Base-by-base conservation (phyloP, 2,113 vertebrate genomes). In the Corythaeola cristata region DNA sequence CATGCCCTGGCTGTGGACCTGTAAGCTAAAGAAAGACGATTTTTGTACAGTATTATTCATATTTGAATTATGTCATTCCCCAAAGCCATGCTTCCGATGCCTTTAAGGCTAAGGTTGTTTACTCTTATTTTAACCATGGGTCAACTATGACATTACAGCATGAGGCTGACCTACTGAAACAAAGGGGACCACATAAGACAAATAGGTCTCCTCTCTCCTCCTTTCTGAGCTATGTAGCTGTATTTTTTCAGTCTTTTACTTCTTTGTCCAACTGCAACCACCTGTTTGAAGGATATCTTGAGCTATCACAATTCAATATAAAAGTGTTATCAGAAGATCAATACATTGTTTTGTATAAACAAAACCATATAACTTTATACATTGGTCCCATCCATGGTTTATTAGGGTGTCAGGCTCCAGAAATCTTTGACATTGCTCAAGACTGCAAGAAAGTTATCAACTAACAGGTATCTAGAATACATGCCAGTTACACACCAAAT, bases 321-420 rank as follows among this genome's bases (percentile, higher is more conserved):
- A 23, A 92, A 74, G 11, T 23, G 5, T 69, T 76, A 80, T 6
- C 15, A 73, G 28, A 82, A 60, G 56, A 82, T 13, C 9, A 55
- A 12, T 5, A 58, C 3, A 7, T 24, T 23, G 8, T 67, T 89
- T 68, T 39, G 39, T 39, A 39, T 39, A 39, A 39, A 39, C 39
- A 64, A 89, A 92, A 84, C 13, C 12, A 58, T 11, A 12, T 12
- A 15, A 75, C 33, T 76, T 83, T 66, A 56, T 12, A 72, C 7
- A 73, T 1, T 50, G 22, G 30, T 76, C 55, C 28, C 17, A 64
- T 20, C 14, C 21, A 53, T 0, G 0, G 14, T 58, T 93, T 45
- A 68, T 28, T 3, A 53, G 15, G 9, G 66, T 32, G 12, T 35
- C 14, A 66, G 52, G 37, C 12, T 58, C 27, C 30, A 82, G 69